phyloP scores from a whole-genome alignment of 2,888 invertebrate species.

The Entomobrya multifasciata region DNA sequence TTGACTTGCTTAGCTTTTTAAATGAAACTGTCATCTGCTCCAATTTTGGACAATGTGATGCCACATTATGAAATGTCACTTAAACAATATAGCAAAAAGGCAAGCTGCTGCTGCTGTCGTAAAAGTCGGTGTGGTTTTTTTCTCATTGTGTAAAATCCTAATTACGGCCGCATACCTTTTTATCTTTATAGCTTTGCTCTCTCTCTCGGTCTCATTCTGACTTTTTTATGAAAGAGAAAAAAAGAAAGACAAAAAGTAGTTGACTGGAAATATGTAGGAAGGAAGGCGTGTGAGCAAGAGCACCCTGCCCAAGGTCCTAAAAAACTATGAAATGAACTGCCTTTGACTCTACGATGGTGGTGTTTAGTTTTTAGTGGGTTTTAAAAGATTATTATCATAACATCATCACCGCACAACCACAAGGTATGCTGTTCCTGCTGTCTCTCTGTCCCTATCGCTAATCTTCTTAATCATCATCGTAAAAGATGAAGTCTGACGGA shows the following conservation, averaged over 20 bases:
- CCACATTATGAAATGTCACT: conserved; percentile 7
- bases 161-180: background rate
- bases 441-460: background rate
- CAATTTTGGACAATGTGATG: background rate
- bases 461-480: background rate
- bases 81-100: conserved; percentile 11
- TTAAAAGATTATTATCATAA: conserved; percentile 31
- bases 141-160: conserved; percentile 5
- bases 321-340: background rate
- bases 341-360: background rate
- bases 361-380: conserved; percentile 7
- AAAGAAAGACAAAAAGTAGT: background rate
- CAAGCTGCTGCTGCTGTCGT: background rate
- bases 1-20: too few relatives aligned
- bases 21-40: conserved; percentile 38
- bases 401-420: background rate
- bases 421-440: background rate
- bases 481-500: conserved; percentile 1
- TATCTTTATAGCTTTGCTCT: too few relatives aligned
- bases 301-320: too few relatives aligned
- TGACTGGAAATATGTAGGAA: background rate
- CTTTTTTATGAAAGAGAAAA: background rate
- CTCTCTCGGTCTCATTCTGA: background rate
- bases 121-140: background rate
- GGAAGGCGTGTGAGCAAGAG: too few relatives aligned